Conservation (phyloP, 2,888 invertebrate genomes). For the Catocala sponsa region DNA sequence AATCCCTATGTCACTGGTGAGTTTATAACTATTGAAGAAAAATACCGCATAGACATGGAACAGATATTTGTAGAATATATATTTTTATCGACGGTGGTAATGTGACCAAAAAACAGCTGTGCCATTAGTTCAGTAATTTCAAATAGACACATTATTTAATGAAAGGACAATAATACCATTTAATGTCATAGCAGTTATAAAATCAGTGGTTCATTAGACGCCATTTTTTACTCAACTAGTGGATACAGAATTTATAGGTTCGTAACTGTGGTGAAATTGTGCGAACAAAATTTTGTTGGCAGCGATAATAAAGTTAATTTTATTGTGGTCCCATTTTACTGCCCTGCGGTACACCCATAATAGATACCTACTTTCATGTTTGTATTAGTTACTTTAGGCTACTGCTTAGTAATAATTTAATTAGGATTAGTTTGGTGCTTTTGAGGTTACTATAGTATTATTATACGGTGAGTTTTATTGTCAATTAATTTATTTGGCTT, state of each 20-base stretch:
- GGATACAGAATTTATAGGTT: constrained; percentile 28
- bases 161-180: constrained; percentile 9
- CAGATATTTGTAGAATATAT: no score
- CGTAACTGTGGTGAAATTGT: constrained; percentile 24
- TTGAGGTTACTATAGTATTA: no score
- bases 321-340: constrained; percentile 35
- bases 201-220: constrained; percentile 21
- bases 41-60: no score
- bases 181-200: constrained; percentile 19
- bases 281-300: constrained; percentile 20
- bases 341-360: constrained; percentile 26
- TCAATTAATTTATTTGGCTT: no score
- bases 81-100: no score
- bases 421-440: no score
- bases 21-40: no score
- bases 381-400: neutral
- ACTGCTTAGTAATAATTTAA: no score
- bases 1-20: no score
- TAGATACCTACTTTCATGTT: constrained; percentile 26
- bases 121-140: no score
- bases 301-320: constrained; percentile 42
- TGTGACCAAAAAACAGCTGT: no score
- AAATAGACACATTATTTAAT: neutral
- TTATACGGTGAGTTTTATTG: no score
- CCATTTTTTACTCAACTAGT: constrained; percentile 37